Evolutionary conservation across 2,888 invertebrate genomes (phyloP).

Genomic region (Flexamia atlantica): DNA sequence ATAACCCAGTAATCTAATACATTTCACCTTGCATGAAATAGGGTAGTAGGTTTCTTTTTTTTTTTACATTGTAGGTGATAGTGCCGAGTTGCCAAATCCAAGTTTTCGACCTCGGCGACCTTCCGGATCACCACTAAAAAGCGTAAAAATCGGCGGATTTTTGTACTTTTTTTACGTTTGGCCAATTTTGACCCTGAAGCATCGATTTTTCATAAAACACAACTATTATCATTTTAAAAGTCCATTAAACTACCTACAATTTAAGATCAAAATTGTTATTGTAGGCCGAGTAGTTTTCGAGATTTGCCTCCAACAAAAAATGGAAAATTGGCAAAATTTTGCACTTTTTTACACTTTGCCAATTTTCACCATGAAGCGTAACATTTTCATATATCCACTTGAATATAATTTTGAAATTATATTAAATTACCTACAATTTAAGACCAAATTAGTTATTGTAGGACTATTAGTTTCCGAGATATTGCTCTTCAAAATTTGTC

Average conservation of each 20-base stretch:
- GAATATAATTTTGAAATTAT: background rate
- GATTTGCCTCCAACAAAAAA: background rate
- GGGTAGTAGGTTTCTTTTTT: too few relatives aligned
- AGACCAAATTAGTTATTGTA: constrained; percentile 5
- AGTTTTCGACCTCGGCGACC: background rate
- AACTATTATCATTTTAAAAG: background rate
- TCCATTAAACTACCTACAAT: background rate
- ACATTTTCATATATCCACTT: too few relatives aligned
- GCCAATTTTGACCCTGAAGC: background rate
- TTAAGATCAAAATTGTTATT: constrained; percentile 6
- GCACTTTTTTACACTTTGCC: background rate
- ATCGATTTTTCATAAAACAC: background rate
- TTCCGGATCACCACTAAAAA: background rate
- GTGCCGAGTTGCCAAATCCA: background rate
- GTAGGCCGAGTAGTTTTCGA: background rate
- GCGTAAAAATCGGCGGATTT: background rate
- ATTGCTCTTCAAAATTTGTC: constrained; percentile 10
- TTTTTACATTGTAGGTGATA: too few relatives aligned
- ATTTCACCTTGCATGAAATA: too few relatives aligned
- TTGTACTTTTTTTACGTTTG: background rate
- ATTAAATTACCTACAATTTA: background rate
- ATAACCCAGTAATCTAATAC: too few relatives aligned
- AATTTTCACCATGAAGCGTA: background rate
- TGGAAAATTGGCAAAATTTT: background rate
- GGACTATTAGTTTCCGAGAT: background rate